These are phyloP conservation scores for Lissocephala sabroskyi DNA, from an alignment of 2,888 invertebrate genomes.

Conservation along the genomic window DNA sequence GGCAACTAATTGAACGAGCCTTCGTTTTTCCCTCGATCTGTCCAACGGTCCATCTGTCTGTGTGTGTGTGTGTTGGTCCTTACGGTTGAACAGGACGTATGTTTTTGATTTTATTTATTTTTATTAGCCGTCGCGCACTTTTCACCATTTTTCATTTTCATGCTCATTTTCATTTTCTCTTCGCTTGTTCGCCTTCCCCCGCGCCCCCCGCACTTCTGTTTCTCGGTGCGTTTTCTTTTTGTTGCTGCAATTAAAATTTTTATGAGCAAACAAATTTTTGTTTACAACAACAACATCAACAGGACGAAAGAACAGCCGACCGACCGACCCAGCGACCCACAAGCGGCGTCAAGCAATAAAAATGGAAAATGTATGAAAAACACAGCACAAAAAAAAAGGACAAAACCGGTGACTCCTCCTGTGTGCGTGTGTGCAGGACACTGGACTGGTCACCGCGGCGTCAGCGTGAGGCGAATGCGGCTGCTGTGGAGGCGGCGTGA, in stretches of 20 bases:
- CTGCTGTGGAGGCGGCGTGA: no score
- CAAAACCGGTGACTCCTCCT: not conserved
- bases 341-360: constrained; percentile 42
- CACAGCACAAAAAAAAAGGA: constrained; percentile 13
- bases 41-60: not conserved
- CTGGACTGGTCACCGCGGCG: no score
- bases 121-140: constrained; percentile 36
- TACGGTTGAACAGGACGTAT: constrained; percentile 1
- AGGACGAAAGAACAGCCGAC: no score
- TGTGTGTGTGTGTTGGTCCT: no score
- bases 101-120: constrained; percentile 44
- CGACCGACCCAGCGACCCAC: no score
- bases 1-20: no score
- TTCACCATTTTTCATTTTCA: constrained; percentile 42
- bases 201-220: no score
- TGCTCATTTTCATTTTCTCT: constrained; percentile 12
- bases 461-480: no score
- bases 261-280: constrained; percentile 59
- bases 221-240: constrained; percentile 31
- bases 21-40: no score
- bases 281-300: constrained; percentile 37
- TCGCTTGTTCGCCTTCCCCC: no score
- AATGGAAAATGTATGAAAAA: constrained; percentile 1
- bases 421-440: no score
- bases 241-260: constrained; percentile 58